phyloP scores from a whole-genome alignment of 1,140 invertebrate species.

The Aradophagus sp. region DNA sequence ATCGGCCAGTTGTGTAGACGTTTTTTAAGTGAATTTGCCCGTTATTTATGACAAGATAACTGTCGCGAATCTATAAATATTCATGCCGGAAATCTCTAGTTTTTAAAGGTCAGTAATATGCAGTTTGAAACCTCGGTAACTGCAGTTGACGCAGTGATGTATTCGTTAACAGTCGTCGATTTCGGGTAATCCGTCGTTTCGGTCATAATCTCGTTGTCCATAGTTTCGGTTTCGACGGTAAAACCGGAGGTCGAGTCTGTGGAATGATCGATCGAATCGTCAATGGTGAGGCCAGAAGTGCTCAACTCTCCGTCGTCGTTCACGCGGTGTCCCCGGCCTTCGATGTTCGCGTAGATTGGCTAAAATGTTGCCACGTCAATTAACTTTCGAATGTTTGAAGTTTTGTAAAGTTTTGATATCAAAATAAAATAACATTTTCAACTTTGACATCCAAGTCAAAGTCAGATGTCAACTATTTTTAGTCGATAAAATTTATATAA shows the following conservation, averaged over 20 bases:
- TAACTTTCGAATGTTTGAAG: conserved; percentile 3
- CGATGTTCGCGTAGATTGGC: conserved; percentile 52
- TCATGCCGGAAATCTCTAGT: too few relatives aligned
- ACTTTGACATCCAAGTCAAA: not conserved
- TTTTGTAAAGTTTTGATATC: conserved; percentile 5
- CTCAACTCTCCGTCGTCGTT: conserved; percentile 54
- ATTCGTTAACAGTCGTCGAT: conserved; percentile 56
- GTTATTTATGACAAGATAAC: too few relatives aligned
- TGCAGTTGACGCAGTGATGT: conserved; percentile 29
- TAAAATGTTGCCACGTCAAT: conserved; percentile 35
- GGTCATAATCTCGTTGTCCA: conserved; percentile 70
- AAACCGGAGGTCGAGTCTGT: conserved; percentile 59
- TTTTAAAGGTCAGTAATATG: conserved; percentile 8
- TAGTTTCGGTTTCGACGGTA: conserved; percentile 65
- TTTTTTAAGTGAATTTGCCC: too few relatives aligned
- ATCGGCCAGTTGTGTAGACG: too few relatives aligned
- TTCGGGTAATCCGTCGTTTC: conserved; percentile 64
- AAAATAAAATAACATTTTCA: conserved; percentile 9
- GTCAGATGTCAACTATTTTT: not conserved
- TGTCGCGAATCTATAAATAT: too few relatives aligned
- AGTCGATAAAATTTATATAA: not conserved
- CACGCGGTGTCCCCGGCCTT: conserved; percentile 68
- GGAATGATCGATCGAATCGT: conserved; percentile 38
- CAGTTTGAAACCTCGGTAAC: conserved; percentile 33
- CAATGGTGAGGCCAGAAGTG: conserved; percentile 19